These are phyloP conservation scores for Hypanus sabinus DNA, from an alignment of 2,113 vertebrate species.

Conservation along the genomic window DNA sequence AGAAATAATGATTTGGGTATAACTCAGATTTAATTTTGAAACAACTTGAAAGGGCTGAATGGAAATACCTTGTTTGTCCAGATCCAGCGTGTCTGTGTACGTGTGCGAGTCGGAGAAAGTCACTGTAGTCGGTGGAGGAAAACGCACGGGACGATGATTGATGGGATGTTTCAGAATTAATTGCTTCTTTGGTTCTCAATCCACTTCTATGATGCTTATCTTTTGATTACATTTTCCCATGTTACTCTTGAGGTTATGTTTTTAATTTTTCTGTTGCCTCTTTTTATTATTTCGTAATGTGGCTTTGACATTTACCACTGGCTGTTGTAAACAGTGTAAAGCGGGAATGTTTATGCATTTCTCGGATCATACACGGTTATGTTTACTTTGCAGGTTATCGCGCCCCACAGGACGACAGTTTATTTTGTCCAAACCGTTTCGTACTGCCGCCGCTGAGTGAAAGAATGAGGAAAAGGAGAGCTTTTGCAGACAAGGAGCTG, in stretches of 20 bases:
- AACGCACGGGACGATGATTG: background rate
- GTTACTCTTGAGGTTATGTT: background rate
- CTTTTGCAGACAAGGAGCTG: constrained; percentile 64
- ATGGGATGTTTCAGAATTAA: background rate
- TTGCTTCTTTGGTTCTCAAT: background rate
- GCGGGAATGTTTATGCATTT: too few species aligned
- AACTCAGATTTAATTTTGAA: background rate
- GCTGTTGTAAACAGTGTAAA: background rate
- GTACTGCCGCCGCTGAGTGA: constrained; percentile 53
- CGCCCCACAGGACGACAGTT: constrained; percentile 42
- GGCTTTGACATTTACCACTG: background rate
- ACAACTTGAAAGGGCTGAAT: background rate
- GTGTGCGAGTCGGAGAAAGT: background rate
- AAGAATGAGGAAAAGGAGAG: constrained; percentile 57
- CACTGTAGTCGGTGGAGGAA: background rate
- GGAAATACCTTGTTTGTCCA: background rate
- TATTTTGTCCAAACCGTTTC: constrained; percentile 46
- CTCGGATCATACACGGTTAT: background rate
- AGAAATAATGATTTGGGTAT: background rate
- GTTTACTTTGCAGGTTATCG: constrained; percentile 48
- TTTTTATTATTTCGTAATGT: background rate
- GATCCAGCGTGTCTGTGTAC: background rate
- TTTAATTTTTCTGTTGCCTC: background rate
- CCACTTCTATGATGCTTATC: background rate
- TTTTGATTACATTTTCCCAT: background rate